Base-by-base conservation (phyloP, 2,888 invertebrate genomes). In the Catonia carolina region DNA sequence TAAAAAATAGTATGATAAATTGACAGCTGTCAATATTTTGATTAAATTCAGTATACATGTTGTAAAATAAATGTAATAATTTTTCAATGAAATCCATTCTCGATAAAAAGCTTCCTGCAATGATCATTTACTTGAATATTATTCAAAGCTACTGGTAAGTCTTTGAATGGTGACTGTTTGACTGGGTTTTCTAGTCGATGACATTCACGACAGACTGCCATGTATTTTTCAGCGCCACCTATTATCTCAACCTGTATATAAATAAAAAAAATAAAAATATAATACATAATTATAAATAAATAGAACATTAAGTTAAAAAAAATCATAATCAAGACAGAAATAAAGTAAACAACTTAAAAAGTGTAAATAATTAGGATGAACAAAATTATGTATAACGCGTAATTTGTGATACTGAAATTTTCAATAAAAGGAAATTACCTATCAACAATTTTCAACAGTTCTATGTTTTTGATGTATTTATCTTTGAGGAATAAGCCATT, bases 141-240 rank as follows among this genome's bases (percentile, higher is more conserved):
- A 33, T 33, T 22, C n/a, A n/a, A n/a, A 18, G 20, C 31, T 12
- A 20, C 51, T 6, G 17, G 15, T 5, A 36, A n/a, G 8, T 58
- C 55, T 60, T 65, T 66, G 58, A 63, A 64, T 7, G 65, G 65
- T 7, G 66, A 65, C 10, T 62, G 60, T 47, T 65, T 65, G 5
- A 61, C 54, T 2, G 66, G 63, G 22, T 61, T 58, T 20, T 58
- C 55, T 10, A 63, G 51, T 27, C 64, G 61, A 60, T 72, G 74
- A 62, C 78, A 78, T 12, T 67, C 66, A 10, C 78, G 69, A 62
- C 78, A 78, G 0, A 76, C 77, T 2, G 78, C 75, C 68, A 77
- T 71, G 66, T 78, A 78, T 63, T 74, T 78, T 55, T 78, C 78
- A 18, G 73, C 68, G 8, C 78, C 78, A 6, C 78, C 78, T 57